Evolutionary conservation across 2,888 invertebrate species (phyloP).

Genomic region (Agapostemon virescens): DNA sequence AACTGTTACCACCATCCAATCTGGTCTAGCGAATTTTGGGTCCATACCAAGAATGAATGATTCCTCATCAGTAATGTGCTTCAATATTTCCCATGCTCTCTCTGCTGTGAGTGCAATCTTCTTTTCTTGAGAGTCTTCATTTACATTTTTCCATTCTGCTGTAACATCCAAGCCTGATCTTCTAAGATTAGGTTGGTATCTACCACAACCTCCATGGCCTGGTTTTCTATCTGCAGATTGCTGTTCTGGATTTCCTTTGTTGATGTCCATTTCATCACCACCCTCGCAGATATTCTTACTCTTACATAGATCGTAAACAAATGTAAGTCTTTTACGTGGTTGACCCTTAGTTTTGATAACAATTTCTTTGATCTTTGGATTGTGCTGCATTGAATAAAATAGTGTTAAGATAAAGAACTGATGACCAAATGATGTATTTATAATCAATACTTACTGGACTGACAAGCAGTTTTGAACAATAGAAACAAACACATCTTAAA

Average conservation of each 20-base stretch:
- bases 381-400: constrained; percentile 84
- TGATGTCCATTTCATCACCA: constrained; percentile 97
- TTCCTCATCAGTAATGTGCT: constrained; percentile 98
- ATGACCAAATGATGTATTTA: neutral
- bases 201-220: constrained; percentile 97
- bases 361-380: constrained; percentile 96
- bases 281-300: constrained; percentile 99
- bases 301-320: constrained; percentile 98
- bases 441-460: constrained; percentile 89
- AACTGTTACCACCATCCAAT: constrained; percentile 99
- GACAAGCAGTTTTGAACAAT: constrained; percentile 97
- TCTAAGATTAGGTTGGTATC: constrained; percentile 96
- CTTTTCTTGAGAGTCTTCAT: constrained; percentile 98
- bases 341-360: constrained; percentile 98
- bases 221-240: constrained; percentile 82
- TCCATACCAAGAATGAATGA: constrained; percentile 97
- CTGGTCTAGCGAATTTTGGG: constrained; percentile 97
- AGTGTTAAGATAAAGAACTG: constrained; percentile 24
- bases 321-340: constrained; percentile 94
- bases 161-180: constrained; percentile 94
- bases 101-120: constrained; percentile 97
- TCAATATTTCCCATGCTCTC: constrained; percentile 97
- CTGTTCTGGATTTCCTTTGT: constrained; percentile 87
- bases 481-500: constrained; percentile 99
- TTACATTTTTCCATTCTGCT: constrained; percentile 99